phyloP scores from a whole-genome alignment of 2,888 invertebrate species.

The Lasioglossum oenotherae region DNA sequence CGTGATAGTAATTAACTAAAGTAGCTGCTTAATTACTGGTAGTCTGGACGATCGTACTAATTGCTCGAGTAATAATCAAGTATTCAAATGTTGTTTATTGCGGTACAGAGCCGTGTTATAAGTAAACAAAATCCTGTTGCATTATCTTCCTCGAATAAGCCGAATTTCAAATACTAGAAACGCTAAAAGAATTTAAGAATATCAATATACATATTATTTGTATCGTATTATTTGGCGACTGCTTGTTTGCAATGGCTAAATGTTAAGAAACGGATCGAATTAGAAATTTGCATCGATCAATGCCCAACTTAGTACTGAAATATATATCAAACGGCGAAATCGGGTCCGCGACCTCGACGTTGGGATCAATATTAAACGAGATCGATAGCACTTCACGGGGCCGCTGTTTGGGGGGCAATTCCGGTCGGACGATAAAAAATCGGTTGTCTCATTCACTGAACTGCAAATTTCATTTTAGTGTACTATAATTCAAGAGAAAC shows the following conservation, averaged over 20 bases:
- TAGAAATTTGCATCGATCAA: constrained; percentile 16
- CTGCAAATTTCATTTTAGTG: not conserved
- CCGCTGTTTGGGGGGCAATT: constrained; percentile 2
- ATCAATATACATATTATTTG: not conserved
- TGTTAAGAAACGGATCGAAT: not conserved
- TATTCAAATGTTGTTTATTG: not conserved
- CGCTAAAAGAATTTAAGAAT: not conserved
- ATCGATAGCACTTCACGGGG: constrained; percentile 44
- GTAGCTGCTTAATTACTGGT: not conserved
- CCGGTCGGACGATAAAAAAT: constrained; percentile 5
- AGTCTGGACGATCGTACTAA: not conserved
- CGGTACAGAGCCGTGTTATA: not conserved
- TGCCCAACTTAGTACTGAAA: not conserved
- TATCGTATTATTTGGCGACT: not conserved
- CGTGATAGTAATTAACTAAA: not conserved
- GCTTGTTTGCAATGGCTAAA: not conserved
- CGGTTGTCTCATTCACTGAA: not conserved
- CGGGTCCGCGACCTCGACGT: constrained; percentile 30
- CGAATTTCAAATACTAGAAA: not conserved
- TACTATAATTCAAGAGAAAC: not conserved
- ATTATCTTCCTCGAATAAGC: not conserved
- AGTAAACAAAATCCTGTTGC: not conserved
- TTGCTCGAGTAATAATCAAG: not conserved
- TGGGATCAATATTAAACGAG: constrained; percentile 39
- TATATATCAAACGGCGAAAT: constrained; percentile 31